A percentile compares a stretch with the other conserved stretches of the same genome.
Evolutionary conservation across 2,888 invertebrate species (phyloP).

Genomic region (Oxycera nigricornis): DNA sequence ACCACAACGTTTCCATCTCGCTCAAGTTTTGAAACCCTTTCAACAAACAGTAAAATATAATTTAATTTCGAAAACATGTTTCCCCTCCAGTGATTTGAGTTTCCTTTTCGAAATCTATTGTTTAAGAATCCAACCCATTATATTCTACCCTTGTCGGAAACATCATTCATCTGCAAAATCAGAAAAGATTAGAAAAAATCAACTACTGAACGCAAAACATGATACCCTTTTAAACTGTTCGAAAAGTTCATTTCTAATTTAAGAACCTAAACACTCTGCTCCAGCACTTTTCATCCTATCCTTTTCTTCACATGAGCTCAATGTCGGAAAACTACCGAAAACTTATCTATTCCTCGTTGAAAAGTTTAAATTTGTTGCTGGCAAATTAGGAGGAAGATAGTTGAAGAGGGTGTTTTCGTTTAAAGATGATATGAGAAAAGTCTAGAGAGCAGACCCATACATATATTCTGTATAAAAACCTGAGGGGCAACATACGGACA

Average conservation of each 20-base stretch:
- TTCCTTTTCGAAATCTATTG: too few species aligned
- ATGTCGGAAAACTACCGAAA: constrained; percentile 17
- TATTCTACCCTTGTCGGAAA: neutral
- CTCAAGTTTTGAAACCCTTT: too few species aligned
- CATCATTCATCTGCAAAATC: constrained; percentile 14
- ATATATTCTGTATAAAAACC: neutral
- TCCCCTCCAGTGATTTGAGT: too few species aligned
- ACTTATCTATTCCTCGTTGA: constrained; percentile 2
- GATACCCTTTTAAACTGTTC: constrained; percentile 24
- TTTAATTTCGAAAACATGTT: too few species aligned
- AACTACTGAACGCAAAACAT: neutral
- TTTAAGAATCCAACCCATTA: too few species aligned
- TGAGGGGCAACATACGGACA: constrained; percentile 7
- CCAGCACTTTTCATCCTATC: constrained; percentile 3
- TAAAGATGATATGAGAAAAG: neutral
- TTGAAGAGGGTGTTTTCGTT: constrained; percentile 20
- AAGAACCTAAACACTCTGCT: neutral
- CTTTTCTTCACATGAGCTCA: neutral
- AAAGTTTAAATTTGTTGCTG: constrained; percentile 31
- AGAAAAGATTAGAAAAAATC: constrained; percentile 13
- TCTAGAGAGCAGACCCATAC: neutral
- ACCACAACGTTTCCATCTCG: too few species aligned
- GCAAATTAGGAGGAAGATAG: constrained; percentile 17
- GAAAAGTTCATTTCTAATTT: constrained; percentile 27
- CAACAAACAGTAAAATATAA: too few species aligned